Evolutionary conservation across 2,113 vertebrate genomes (phyloP).

Genomic region (Podarcis cretensis): DNA sequence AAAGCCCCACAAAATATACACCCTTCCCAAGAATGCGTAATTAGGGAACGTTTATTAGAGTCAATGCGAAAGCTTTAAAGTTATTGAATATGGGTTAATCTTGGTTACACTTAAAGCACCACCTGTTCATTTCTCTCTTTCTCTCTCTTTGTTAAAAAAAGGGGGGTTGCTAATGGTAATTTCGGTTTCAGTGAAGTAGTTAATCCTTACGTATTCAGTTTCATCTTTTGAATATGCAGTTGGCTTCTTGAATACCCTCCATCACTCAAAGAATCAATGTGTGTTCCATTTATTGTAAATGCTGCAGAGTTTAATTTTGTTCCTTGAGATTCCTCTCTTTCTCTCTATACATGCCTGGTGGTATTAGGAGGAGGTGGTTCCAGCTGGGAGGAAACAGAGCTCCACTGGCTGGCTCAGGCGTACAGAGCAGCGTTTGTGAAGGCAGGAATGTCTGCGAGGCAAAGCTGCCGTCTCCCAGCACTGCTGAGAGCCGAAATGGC

Average conservation of each 20-base stretch:
- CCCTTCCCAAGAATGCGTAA: conserved; percentile 66
- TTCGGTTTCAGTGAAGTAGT: conserved; percentile 52
- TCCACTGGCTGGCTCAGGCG: neutral
- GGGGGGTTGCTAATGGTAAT: conserved; percentile 43
- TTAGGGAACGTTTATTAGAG: conserved; percentile 67
- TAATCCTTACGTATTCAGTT: conserved; percentile 35
- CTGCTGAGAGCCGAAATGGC: neutral
- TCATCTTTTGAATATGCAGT: conserved; percentile 39
- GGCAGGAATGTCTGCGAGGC: neutral
- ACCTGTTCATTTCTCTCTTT: conserved; percentile 64
- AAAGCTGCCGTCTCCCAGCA: neutral
- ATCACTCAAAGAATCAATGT: neutral
- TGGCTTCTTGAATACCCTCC: conserved; percentile 18
- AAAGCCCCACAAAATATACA: conserved; percentile 41
- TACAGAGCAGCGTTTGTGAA: fast-evolving
- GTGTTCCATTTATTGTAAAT: neutral
- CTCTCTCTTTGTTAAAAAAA: neutral
- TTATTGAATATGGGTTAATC: conserved; percentile 72
- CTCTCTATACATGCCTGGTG: neutral
- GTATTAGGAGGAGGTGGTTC: neutral
- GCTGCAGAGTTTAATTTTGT: neutral
- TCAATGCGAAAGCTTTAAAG: conserved; percentile 51
- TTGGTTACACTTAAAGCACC: conserved; percentile 72
- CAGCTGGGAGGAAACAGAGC: neutral
- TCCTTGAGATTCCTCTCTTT: neutral